Percentiles rank a stretch among this genome's conserved stretches.
Evolutionary conservation across 2,113 vertebrate species (phyloP).

Genomic region (Phylloscopus whistleri): DNA sequence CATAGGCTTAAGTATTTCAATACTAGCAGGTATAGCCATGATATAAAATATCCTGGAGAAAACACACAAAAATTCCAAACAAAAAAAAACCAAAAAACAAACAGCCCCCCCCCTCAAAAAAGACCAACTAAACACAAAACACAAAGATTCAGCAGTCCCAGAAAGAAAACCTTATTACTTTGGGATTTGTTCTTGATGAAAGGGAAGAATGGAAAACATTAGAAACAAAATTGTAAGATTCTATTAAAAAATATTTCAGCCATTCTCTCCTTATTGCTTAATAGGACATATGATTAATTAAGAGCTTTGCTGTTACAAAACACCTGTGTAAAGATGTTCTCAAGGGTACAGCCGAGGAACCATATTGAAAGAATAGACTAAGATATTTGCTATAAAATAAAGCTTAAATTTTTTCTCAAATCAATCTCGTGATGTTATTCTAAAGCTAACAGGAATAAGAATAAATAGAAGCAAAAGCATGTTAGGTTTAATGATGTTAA

Average conservation of each 20-base stretch:
- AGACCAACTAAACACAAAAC: rapidly evolving
- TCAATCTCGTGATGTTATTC: neutral
- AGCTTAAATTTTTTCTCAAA: neutral
- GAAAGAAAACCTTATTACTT: neutral
- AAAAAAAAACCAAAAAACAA: no score
- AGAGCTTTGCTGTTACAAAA: neutral
- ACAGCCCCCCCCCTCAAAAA: neutral
- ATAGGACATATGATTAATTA: neutral
- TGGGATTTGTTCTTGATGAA: neutral
- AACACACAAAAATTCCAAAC: neutral
- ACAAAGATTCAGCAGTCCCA: neutral
- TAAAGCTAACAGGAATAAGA: neutral
- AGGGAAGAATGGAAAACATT: neutral
- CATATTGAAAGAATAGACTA: neutral
- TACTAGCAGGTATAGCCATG: neutral
- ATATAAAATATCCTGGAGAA: neutral
- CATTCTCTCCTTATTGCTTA: neutral
- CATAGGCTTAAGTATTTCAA: neutral
- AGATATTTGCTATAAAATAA: neutral
- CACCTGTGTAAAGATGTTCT: neutral
- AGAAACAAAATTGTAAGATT: neutral
- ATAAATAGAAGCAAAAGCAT: neutral
- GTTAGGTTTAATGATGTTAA: neutral
- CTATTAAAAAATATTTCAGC: neutral
- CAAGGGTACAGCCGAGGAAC: neutral